phyloP scores from a whole-genome alignment of 2,797 vertebrate species.

The Nyctalus aviator region DNA sequence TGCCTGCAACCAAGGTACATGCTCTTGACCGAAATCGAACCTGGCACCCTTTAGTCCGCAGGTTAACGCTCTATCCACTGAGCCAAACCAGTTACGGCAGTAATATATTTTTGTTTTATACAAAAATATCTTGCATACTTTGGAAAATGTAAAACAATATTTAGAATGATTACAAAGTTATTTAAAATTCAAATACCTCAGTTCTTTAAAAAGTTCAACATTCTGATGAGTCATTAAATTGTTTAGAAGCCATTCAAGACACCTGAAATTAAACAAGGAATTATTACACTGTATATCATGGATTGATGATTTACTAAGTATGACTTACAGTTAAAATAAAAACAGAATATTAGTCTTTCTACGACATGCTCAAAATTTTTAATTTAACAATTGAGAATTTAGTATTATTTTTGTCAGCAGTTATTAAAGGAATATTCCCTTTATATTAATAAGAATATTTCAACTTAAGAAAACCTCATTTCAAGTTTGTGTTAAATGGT shows the following conservation, averaged over 20 bases:
- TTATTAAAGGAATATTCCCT: slow-evolving; percentile 67
- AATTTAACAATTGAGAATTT: slow-evolving; percentile 62
- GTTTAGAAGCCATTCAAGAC: slow-evolving; percentile 98
- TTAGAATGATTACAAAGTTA: slow-evolving; percentile 51
- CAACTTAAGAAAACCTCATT: slow-evolving; percentile 61
- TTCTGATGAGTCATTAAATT: slow-evolving; percentile 99
- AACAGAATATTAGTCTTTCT: slow-evolving; percentile 68
- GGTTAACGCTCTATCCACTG: no score
- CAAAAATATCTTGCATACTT: slow-evolving; percentile 8
- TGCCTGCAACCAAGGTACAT: no score
- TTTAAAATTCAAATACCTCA: slow-evolving; percentile 90
- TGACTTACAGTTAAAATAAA: slow-evolving; percentile 54
- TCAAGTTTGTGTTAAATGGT: slow-evolving; percentile 56
- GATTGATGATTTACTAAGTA: slow-evolving; percentile 43
- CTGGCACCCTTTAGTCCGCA: no score
- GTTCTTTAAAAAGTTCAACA: slow-evolving; percentile 96
- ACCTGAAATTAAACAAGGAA: slow-evolving; percentile 87
- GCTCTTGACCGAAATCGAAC: no score
- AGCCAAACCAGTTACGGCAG: no score
- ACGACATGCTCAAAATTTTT: slow-evolving; percentile 68
- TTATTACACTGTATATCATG: slow-evolving; percentile 18
- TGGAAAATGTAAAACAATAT: slow-evolving; percentile 27
- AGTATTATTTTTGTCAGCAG: slow-evolving; percentile 77
- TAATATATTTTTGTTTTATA: slow-evolving; percentile 44
- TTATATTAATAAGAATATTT: slow-evolving; percentile 68